These are phyloP conservation scores for Himantopus leucocephalus DNA, from an alignment of 2,113 vertebrate species.

Conservation along the genomic window DNA sequence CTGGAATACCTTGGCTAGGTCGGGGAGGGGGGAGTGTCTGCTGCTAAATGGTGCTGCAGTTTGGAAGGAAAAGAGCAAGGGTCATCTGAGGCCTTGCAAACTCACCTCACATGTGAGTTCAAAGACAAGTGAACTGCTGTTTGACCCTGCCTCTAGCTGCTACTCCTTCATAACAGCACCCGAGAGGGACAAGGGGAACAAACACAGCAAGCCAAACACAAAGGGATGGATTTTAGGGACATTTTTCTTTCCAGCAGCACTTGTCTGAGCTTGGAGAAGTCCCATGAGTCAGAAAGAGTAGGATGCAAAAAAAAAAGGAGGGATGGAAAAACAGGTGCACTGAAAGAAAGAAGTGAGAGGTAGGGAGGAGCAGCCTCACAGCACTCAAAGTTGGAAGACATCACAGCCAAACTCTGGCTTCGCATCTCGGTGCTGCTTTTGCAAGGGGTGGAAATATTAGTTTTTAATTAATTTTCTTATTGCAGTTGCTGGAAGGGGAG, in stretches of 20 bases:
- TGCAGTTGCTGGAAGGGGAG: constrained; percentile 36
- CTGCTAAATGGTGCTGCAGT: not conserved
- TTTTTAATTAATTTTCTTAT: constrained; percentile 72
- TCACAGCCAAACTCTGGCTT: constrained; percentile 26
- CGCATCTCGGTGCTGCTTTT: not conserved
- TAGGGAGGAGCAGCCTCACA: not conserved
- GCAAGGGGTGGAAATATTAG: constrained; percentile 56
- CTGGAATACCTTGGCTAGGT: not conserved
- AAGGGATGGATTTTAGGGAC: not conserved
- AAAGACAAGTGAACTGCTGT: not conserved
- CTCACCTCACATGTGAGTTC: not conserved
- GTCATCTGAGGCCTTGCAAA: not conserved
- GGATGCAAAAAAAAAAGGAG: not conserved
- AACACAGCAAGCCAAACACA: not conserved
- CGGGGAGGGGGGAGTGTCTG: fast-evolving
- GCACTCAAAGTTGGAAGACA: constrained; percentile 26
- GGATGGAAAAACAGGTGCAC: not conserved
- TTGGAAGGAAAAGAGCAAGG: not conserved
- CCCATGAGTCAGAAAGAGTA: fast-evolving
- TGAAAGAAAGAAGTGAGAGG: not conserved
- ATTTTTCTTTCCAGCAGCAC: not conserved
- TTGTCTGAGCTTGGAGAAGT: not conserved
- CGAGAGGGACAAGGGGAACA: not conserved
- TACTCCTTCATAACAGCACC: not conserved
- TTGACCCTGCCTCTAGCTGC: not conserved